Evolutionary conservation across 2,113 vertebrate genomes (phyloP).

Genomic region (Paradoxurus hermaphroditus): DNA sequence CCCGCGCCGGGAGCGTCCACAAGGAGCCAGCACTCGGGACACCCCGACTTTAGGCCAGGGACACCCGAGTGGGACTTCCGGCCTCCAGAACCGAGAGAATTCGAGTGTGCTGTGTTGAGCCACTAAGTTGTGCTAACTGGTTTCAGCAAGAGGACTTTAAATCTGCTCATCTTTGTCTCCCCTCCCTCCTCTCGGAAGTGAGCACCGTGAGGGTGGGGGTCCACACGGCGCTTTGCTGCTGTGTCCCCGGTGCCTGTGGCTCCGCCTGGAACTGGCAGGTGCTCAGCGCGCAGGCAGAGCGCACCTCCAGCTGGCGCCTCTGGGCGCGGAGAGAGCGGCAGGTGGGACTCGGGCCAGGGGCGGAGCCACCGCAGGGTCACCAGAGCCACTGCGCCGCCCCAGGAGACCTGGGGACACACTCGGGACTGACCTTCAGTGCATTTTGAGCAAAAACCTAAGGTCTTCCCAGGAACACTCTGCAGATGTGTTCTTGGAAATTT

Average conservation of each 20-base stretch:
- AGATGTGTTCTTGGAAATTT: neutral
- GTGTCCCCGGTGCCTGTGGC: no score
- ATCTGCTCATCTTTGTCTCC: no score
- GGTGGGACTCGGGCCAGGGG: neutral
- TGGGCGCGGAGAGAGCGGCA: accelerated
- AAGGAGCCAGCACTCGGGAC: neutral
- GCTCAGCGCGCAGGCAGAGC: no score
- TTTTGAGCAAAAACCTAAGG: neutral
- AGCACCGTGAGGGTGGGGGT: neutral
- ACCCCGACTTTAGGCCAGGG: neutral
- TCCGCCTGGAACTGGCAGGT: neutral
- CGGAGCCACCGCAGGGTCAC: neutral
- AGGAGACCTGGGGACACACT: neutral
- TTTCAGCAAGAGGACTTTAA: neutral
- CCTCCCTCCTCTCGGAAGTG: neutral
- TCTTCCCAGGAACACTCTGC: neutral
- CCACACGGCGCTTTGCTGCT: neutral
- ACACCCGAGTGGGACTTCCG: neutral
- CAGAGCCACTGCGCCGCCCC: neutral
- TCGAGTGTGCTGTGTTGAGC: accelerated
- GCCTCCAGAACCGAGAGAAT: neutral
- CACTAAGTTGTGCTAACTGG: neutral
- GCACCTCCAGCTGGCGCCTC: no score
- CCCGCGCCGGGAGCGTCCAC: neutral
- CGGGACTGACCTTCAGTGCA: neutral